phyloP scores from a whole-genome alignment of 2,888 invertebrate genomes.

The Eupithecia exiguata region DNA sequence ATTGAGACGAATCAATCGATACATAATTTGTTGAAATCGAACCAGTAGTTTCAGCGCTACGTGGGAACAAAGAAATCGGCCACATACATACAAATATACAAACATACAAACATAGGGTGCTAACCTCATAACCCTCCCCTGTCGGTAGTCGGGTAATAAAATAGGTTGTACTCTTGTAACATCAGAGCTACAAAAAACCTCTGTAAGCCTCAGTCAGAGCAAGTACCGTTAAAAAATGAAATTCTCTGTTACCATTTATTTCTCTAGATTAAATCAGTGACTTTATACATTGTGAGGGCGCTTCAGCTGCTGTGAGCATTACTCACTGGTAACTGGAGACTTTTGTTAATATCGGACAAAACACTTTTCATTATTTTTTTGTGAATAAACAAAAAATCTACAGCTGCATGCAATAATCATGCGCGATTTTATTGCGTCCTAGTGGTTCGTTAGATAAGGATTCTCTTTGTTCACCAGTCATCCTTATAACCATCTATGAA shows the following conservation, averaged over 20 bases:
- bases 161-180: background rate
- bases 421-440: no score
- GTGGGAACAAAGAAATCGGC: no score
- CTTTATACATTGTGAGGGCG: slow-evolving; percentile 13
- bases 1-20: no score
- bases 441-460: background rate
- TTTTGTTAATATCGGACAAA: background rate
- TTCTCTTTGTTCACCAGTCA: no score
- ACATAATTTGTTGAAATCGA: no score
- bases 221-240: slow-evolving; percentile 13
- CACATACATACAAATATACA: no score
- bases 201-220: background rate
- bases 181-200: background rate
- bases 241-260: slow-evolving; percentile 21
- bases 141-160: no score
- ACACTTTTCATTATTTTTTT: background rate
- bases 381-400: background rate
- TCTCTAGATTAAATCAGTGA: slow-evolving; percentile 29
- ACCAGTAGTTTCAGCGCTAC: no score
- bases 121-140: no score
- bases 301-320: slow-evolving; percentile 13
- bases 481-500: no score
- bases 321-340: slow-evolving; percentile 1
- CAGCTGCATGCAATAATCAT: background rate
- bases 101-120: no score